Evolutionary conservation across 2,113 vertebrate species (phyloP).

Genomic region (Archocentrus centrarchus): DNA sequence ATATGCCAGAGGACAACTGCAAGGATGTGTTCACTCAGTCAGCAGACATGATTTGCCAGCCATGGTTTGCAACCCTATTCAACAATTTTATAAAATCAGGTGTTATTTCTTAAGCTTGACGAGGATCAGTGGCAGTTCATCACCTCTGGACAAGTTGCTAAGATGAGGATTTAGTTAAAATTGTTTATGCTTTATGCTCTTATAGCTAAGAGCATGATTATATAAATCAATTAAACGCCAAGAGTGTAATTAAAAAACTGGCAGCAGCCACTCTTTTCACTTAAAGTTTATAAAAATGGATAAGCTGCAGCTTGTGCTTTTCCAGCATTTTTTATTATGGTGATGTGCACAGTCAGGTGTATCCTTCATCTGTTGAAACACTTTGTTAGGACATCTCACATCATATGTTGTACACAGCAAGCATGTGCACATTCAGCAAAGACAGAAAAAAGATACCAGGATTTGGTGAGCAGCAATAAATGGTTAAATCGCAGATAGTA

Average conservation of each 20-base stretch:
- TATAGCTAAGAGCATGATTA: neutral
- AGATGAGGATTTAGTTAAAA: neutral
- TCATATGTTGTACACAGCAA: neutral
- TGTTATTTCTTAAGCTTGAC: slow-evolving; percentile 16
- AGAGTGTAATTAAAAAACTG: neutral
- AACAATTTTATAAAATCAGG: slow-evolving; percentile 40
- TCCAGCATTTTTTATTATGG: neutral
- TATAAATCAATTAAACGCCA: neutral
- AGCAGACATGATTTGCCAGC: slow-evolving; percentile 43
- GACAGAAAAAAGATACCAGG: neutral
- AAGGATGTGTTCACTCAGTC: slow-evolving; percentile 55
- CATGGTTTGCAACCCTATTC: slow-evolving; percentile 3
- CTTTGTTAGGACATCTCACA: neutral
- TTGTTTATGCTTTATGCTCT: neutral
- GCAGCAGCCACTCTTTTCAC: neutral
- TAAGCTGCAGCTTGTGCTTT: neutral
- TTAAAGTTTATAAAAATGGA: neutral
- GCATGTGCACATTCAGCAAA: neutral
- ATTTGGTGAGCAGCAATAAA: neutral
- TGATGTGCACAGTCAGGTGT: slow-evolving; percentile 6
- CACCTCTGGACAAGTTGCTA: slow-evolving; percentile 5
- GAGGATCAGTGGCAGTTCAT: slow-evolving; percentile 12
- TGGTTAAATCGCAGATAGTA: neutral
- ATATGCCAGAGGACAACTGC: slow-evolving; percentile 67
- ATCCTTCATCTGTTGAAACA: neutral